Base-by-base conservation (phyloP, 2,888 invertebrate species). In the Gnatocerus cornutus region DNA sequence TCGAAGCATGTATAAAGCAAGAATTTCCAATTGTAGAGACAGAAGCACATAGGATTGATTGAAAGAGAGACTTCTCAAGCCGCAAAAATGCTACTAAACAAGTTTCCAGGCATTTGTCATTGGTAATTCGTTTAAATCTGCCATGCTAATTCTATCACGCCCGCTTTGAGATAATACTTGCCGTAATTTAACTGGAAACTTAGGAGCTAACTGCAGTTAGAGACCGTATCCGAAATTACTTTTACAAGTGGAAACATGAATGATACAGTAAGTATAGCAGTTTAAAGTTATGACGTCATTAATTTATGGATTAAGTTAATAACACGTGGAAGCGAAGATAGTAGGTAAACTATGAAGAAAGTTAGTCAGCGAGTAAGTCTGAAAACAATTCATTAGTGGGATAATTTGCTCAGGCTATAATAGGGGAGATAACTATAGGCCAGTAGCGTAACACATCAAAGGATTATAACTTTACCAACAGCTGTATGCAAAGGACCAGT, bases 271-370 rank as follows among this genome's bases (percentile, higher is more conserved):
- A 56, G 63, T 69, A 43, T 39, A 33, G 50, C 62, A 69, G 63
- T 66, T 71, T 62, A 61, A 67, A 71, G 64, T 71, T 73, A 73
- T 63, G 58, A 53, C 61, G 55, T 41, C 69, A 71, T 73, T 73
- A 71, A 71, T 73, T 69, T 68, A 66, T 69, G 71, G 70, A 72
- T 72, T 71, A 71, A 70, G 50, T 71, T 68, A 68, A 72, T 68
- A 72, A 68, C 70, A 70, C 70, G 71, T 72, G 58, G 69, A 69
- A 45, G 59, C 65, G 33, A 68, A 63, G 68, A 71, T 68, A 71
- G 71, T 65, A 59, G 59, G 48, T 68, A 55, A 68, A 71, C 63
- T 71, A 71, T 71, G 55, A 70, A 67, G 70, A 70, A 70, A 67
- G 55, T 70, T 70, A 39, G 50, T 53, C 39, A 9, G 27, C 52